Conservation (phyloP, 1,140 invertebrate genomes). For the Drosophila leontia region DNA sequence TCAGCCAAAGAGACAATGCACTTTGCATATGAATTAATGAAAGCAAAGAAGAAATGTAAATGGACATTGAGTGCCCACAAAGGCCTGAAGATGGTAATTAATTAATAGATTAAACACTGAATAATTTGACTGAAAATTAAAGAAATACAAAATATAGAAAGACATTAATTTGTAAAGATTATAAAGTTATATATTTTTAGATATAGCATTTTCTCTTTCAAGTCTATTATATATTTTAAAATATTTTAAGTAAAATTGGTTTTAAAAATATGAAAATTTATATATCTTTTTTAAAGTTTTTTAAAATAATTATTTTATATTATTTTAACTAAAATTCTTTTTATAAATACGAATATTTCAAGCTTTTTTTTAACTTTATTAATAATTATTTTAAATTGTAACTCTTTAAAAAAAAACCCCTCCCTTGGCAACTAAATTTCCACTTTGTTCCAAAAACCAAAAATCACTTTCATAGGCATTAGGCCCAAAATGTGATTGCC, state of each 20-base stretch:
- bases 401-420: neutral
- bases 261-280: too few relatives aligned
- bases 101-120: neutral
- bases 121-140: neutral
- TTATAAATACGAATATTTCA: neutral
- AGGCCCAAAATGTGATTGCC: conserved; percentile 10
- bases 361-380: neutral
- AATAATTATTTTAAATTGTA: neutral
- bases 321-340: neutral
- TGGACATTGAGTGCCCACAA: neutral
- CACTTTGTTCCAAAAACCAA: neutral
- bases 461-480: conserved; percentile 33
- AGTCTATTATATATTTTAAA: too few relatives aligned
- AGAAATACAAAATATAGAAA: neutral
- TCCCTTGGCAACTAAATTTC: neutral
- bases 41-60: neutral
- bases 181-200: neutral
- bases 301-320: too few relatives aligned
- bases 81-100: neutral
- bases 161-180: neutral
- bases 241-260: too few relatives aligned
- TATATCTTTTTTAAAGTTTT: too few relatives aligned
- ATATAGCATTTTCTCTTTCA: too few relatives aligned
- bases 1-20: conserved; percentile 32
- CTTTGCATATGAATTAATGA: conserved; percentile 45